A percentile compares a stretch with the other conserved stretches of the same genome.
Evolutionary conservation across 2,113 vertebrate species (phyloP).

Genomic region (Diphyllodes magnificus): DNA sequence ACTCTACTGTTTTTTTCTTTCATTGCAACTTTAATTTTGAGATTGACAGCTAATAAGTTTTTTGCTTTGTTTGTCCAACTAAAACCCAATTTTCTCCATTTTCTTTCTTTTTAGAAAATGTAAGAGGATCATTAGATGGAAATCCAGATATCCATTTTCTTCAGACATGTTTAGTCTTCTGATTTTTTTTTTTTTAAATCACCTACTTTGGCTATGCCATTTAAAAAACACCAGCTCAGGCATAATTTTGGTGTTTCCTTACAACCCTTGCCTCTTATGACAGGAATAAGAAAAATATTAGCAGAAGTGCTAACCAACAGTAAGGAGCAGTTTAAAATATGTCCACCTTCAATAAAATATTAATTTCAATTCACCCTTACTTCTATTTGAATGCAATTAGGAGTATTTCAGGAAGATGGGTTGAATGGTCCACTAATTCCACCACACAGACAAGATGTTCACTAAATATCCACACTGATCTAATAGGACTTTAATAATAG

Average conservation of each 20-base stretch:
- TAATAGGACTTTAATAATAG: neutral
- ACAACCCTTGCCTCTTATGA: neutral
- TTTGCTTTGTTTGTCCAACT: neutral
- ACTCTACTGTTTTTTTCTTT: neutral
- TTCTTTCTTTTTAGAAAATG: neutral
- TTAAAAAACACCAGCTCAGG: neutral
- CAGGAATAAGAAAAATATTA: neutral
- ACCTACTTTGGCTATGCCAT: neutral
- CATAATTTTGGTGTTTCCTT: neutral
- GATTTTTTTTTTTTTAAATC: neutral
- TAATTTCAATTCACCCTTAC: neutral
- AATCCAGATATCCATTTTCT: neutral
- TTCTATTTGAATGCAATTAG: neutral
- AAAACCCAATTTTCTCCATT: neutral
- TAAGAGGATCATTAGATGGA: neutral
- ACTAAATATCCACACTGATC: neutral
- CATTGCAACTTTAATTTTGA: neutral
- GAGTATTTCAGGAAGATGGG: neutral
- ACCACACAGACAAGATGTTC: neutral
- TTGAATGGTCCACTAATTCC: neutral
- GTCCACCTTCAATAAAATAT: neutral
- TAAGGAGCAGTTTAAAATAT: neutral
- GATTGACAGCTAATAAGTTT: neutral
- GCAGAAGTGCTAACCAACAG: neutral
- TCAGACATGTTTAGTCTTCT: neutral